phyloP scores from a whole-genome alignment of 2,888 invertebrate species.

The Sturmia bella region DNA sequence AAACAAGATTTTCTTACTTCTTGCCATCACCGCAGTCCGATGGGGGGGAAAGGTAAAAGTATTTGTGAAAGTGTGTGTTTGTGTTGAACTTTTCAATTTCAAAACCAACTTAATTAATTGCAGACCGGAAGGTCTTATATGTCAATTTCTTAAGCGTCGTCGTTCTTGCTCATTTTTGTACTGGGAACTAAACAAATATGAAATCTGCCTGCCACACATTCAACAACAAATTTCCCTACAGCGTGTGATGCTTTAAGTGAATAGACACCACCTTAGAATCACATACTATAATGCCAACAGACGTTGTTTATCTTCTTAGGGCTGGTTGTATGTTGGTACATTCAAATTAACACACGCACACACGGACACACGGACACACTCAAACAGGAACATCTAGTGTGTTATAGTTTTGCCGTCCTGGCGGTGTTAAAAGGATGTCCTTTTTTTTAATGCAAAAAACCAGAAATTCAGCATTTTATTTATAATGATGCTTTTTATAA shows the following conservation, averaged over 20 bases:
- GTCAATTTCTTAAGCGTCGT: slow-evolving; percentile 51
- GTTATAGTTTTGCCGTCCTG: background rate
- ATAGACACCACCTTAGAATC: slow-evolving; percentile 24
- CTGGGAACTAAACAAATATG: slow-evolving; percentile 29
- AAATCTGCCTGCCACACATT: slow-evolving; percentile 30
- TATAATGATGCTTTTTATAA: slow-evolving; percentile 29
- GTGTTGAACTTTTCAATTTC: slow-evolving; percentile 13
- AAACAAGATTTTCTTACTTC: too few species aligned
- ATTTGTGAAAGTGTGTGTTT: background rate
- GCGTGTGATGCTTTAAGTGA: slow-evolving; percentile 25
- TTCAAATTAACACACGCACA: background rate
- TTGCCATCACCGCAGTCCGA: too few species aligned
- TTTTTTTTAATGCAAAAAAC: slow-evolving; percentile 45
- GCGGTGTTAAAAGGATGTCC: slow-evolving; percentile 16
- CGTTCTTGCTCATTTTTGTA: slow-evolving; percentile 50
- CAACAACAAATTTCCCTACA: slow-evolving; percentile 43
- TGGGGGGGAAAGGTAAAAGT: too few species aligned
- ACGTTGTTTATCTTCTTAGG: too few species aligned
- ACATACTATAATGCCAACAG: too few species aligned
- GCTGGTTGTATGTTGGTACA: too few species aligned
- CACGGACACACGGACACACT: background rate
- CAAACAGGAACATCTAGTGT: background rate
- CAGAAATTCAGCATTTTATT: slow-evolving; percentile 47
- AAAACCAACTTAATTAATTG: slow-evolving; percentile 66
- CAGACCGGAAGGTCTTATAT: slow-evolving; percentile 46